Percentiles rank a stretch among this genome's conserved stretches.
Conservation (phyloP, 2,797 vertebrate genomes). For the Peromyscus aztecus region DNA sequence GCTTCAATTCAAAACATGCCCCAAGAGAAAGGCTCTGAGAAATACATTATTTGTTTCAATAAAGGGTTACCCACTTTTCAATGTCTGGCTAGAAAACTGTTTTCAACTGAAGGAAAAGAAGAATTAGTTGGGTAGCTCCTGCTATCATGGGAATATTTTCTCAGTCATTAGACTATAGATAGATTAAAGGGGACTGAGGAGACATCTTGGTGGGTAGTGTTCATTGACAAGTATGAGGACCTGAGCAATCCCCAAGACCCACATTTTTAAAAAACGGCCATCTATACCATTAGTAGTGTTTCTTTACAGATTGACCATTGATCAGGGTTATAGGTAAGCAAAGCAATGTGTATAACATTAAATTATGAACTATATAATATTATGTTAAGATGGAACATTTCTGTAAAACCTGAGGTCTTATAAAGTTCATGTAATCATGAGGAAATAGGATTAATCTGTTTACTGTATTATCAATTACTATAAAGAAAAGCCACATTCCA, state of each 20-base stretch:
- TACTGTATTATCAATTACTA: not conserved
- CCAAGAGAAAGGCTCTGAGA: constrained; percentile 29
- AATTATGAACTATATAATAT: not conserved
- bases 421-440: not conserved
- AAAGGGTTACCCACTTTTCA: not conserved
- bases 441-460: constrained; percentile 24
- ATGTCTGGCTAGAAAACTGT: not conserved
- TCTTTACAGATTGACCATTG: not conserved
- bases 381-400: not conserved
- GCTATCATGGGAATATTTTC: not conserved
- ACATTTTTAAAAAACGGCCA: not conserved
- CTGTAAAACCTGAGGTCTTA: not conserved
- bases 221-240: not conserved
- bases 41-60: not conserved
- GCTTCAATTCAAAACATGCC: constrained; percentile 6
- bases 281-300: not conserved
- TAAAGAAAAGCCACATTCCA: not conserved
- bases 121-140: constrained; percentile 9
- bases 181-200: not conserved
- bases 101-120: constrained; percentile 1
- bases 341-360: not conserved
- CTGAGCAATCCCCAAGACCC: not conserved
- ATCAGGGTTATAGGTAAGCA: constrained; percentile 24
- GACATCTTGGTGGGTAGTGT: not conserved
- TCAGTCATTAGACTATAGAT: not conserved